Evolutionary conservation across 1,140 invertebrate species (phyloP).

Genomic region (Brachionus koreanus): DNA sequence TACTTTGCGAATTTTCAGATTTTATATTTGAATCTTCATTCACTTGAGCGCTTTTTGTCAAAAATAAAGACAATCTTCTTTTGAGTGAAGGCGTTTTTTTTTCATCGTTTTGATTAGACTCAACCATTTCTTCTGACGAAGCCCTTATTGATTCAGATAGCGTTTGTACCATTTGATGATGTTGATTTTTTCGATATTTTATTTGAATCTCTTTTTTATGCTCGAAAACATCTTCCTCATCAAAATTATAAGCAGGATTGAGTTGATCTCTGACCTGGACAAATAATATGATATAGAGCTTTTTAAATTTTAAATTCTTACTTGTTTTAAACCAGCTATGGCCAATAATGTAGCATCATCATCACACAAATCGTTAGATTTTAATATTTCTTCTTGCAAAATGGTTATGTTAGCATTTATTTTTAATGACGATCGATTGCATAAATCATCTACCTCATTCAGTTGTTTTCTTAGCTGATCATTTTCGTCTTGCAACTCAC

Average conservation of each 20-base stretch:
- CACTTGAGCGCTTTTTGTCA: neutral
- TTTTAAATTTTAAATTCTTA: neutral
- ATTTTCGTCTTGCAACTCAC: constrained; percentile 14
- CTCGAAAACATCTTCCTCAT: neutral
- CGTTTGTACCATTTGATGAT: constrained; percentile 22
- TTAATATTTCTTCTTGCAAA: constrained; percentile 16
- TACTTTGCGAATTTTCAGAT: neutral
- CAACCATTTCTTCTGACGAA: neutral
- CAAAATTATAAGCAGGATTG: constrained; percentile 20
- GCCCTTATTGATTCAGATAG: neutral
- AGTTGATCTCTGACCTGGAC: constrained; percentile 9
- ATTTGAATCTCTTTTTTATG: neutral
- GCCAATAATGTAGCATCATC: neutral
- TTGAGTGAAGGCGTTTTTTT: neutral
- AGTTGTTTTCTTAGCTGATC: neutral
- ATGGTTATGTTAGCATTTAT: constrained; percentile 25
- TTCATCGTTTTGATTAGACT: neutral
- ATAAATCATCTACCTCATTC: constrained; percentile 17
- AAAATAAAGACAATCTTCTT: constrained; percentile 3
- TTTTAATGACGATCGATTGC: constrained; percentile 20
- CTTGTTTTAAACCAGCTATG: constrained; percentile 23
- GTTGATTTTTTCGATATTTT: constrained; percentile 34
- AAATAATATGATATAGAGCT: neutral
- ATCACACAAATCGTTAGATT: constrained; percentile 7
- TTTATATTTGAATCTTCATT: neutral